Evolutionary conservation across 92 coral and sea anemone genomes (phyloP), one percentile per base, ranked within the genome.

Genomic region (Desmophyllum pertusum): DNA sequence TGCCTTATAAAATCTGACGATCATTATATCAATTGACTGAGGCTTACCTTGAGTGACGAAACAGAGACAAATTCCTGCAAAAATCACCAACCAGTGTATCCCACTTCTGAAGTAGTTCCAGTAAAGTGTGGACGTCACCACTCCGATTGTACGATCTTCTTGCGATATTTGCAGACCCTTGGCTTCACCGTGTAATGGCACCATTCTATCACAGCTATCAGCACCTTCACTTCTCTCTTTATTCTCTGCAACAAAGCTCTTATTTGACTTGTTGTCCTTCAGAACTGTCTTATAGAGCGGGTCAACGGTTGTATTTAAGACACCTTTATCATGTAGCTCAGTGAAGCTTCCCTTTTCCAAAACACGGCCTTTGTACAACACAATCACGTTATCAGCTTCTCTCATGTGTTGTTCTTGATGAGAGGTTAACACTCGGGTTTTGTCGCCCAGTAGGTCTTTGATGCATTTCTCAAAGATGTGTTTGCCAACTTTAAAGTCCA

Each of bases 341-440:
- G 9, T 10, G 50, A 68, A 68, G 35, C 73, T 35, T 17, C 73
- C 73, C 1, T 35, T 39, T 68, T 45, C 46, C 1, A 68, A 36
- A 3, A 67, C 72, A 7, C 42, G 72, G 42, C 72, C 72, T 19
- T 37, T 37, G 72, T 67, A 67, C 45, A 67, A 67, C 72, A 67
- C 72, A 67, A 67, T 37, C 11, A 67, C 72, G 35, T 67, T 13
- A 36, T 67, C 65, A 23, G 65, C 73, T 33, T 38, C 43, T 67
- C 21, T 67, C 43, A 67, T 67, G 43, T 67, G 43, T 9, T 67
- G 21, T 67, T 33, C 73, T 33, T 19, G 76, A 29, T 41, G 51
- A 1, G 76, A 39, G 13, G 33, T 10, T 18, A 71, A 6, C 50
- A 71, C 51, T 42, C 76, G 53, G 36, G 30, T 71, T 41, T 67